These are phyloP conservation scores for Drosophila parabipectinata DNA, from an alignment of 1,140 invertebrate genomes.

Conservation along the genomic window DNA sequence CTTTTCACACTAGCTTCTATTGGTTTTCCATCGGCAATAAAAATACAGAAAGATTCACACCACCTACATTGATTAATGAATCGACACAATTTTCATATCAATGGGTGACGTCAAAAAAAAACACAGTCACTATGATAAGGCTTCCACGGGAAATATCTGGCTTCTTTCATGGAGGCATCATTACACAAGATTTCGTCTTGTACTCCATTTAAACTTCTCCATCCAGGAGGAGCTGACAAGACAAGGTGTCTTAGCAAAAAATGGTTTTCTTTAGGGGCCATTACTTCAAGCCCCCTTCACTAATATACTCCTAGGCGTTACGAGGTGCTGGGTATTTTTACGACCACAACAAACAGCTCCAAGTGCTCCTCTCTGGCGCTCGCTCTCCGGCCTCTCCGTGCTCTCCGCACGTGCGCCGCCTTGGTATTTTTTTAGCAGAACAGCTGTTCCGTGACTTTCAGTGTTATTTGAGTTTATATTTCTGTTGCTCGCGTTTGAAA, in stretches of 20 bases:
- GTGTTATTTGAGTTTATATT: constrained; percentile 23
- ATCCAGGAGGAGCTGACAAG: too few relatives aligned
- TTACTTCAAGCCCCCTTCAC: background rate
- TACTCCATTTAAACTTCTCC: too few relatives aligned
- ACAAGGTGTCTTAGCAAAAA: too few relatives aligned
- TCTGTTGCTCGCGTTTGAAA: constrained; percentile 13
- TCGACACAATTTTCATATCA: background rate
- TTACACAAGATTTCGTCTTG: too few relatives aligned
- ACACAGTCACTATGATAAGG: background rate
- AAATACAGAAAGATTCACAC: background rate
- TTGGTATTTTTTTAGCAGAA: background rate
- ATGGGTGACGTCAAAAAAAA: background rate
- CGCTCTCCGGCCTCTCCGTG: constrained; percentile 10
- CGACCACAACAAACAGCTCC: background rate
- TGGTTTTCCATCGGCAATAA: constrained; percentile 3
- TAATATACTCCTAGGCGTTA: background rate
- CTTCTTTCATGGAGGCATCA: too few relatives aligned
- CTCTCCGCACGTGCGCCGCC: constrained; percentile 7
- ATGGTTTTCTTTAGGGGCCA: too few relatives aligned
- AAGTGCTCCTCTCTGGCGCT: background rate
- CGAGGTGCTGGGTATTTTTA: background rate
- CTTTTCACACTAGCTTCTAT: constrained; percentile 14
- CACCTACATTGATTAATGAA: background rate
- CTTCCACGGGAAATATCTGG: background rate
- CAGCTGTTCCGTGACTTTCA: constrained; percentile 22